These are phyloP conservation scores for Leuctra nigra DNA, from an alignment of 2,888 invertebrate genomes.

Conservation along the genomic window DNA sequence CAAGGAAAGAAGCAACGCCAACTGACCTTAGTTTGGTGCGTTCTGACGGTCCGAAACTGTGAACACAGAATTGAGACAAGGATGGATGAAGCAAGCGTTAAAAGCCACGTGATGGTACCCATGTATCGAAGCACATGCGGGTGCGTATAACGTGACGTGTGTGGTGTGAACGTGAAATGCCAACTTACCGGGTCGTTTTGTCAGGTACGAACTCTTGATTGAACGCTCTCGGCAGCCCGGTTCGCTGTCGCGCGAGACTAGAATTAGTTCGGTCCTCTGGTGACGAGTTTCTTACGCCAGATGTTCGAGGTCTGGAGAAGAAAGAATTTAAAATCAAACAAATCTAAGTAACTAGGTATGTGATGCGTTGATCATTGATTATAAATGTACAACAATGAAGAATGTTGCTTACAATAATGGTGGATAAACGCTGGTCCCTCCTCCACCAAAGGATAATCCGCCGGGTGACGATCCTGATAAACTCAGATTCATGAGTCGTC, in stretches of 20 bases:
- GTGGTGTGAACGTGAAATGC: too few relatives aligned
- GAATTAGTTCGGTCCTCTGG: constrained; percentile 27
- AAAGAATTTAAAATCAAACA: background rate
- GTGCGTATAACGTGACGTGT: too few relatives aligned
- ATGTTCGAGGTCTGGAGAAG: constrained; percentile 23
- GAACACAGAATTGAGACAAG: constrained; percentile 14
- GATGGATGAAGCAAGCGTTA: constrained; percentile 1
- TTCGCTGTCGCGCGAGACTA: constrained; percentile 27
- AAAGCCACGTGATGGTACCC: too few relatives aligned
- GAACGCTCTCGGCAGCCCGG: constrained; percentile 26
- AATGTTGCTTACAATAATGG: constrained; percentile 20
- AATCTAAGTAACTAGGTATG: too few relatives aligned
- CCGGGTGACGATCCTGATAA: constrained; percentile 43
- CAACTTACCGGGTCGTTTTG: constrained; percentile 30
- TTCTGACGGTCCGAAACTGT: constrained; percentile 25
- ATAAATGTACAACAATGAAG: background rate
- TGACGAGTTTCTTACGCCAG: constrained; percentile 23
- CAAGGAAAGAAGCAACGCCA: too few relatives aligned
- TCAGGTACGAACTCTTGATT: constrained; percentile 30
- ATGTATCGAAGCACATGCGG: too few relatives aligned
- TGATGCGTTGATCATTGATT: background rate
- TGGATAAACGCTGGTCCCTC: constrained; percentile 19
- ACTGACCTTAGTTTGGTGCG: constrained; percentile 26
- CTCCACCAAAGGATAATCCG: constrained; percentile 38
- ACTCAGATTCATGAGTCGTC: constrained; percentile 53